Conservation (phyloP, 1,140 invertebrate genomes). For the Homarus americanus region DNA sequence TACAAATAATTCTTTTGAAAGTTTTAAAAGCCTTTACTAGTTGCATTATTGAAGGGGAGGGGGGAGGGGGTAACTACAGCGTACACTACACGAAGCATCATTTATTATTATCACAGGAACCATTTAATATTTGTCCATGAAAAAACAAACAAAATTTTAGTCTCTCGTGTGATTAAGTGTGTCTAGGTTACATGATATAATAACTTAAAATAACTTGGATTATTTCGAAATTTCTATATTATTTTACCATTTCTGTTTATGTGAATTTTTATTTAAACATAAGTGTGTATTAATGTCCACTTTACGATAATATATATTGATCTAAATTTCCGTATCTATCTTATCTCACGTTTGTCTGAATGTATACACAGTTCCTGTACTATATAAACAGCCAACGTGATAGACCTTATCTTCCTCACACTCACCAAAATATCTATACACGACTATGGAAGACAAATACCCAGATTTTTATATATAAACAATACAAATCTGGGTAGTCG, state of each 20-base stretch:
- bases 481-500: not conserved
- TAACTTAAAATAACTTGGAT: too few relatives aligned
- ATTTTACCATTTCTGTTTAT: not conserved
- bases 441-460: too few relatives aligned
- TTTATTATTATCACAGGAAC: conserved; percentile 1
- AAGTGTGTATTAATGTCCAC: not conserved
- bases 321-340: too few relatives aligned
- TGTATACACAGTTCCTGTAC: too few relatives aligned
- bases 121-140: not conserved
- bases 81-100: not conserved
- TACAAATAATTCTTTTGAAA: conserved; percentile 8
- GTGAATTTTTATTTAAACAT: too few relatives aligned
- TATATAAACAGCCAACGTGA: too few relatives aligned
- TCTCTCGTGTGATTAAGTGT: not conserved
- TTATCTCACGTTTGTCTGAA: too few relatives aligned
- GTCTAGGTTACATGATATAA: too few relatives aligned
- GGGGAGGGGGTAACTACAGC: not conserved
- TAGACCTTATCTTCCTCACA: too few relatives aligned
- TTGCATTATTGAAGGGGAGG: too few relatives aligned
- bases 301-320: not conserved
- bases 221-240: not conserved
- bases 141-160: not conserved
- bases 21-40: not conserved
- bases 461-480: not conserved
- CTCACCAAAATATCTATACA: too few relatives aligned